Evolutionary conservation across 2,113 vertebrate genomes (phyloP).

Genomic region (Eidolon helvum): DNA sequence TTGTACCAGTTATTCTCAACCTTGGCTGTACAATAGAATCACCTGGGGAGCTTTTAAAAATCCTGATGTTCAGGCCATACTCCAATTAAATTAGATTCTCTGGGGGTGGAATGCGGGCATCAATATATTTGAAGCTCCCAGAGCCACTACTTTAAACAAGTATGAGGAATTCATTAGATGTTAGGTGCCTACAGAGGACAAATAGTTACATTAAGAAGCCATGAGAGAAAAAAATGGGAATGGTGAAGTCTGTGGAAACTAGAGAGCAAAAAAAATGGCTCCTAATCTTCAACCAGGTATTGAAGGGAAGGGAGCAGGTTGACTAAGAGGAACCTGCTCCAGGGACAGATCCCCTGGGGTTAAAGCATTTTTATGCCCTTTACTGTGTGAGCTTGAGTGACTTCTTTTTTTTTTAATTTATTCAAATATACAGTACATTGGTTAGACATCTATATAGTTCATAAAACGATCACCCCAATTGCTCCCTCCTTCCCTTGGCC

Average conservation of each 20-base stretch:
- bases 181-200: not conserved
- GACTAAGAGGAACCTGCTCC: not conserved
- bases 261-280: not conserved
- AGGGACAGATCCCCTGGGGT: not conserved
- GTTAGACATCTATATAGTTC: too few relatives aligned
- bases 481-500: too few relatives aligned
- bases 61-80: not conserved
- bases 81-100: slow-evolving; percentile 9
- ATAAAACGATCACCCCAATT: too few relatives aligned
- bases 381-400: not conserved
- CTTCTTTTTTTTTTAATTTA: too few relatives aligned
- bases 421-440: too few relatives aligned
- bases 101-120: not conserved
- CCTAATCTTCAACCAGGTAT: not conserved
- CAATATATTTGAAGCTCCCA: not conserved
- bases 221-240: not conserved
- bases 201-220: not conserved
- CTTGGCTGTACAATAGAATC: not conserved
- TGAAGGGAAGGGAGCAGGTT: not conserved
- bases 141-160: not conserved
- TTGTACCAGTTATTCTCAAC: not conserved
- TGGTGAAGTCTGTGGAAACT: not conserved
- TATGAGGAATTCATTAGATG: not conserved
- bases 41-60: not conserved
- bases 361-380: not conserved